Percentiles rank a stretch among this genome's conserved stretches.
These are phyloP conservation scores for Somateria mollissima DNA, from an alignment of 2,797 vertebrate genomes.

Conservation along the genomic window DNA sequence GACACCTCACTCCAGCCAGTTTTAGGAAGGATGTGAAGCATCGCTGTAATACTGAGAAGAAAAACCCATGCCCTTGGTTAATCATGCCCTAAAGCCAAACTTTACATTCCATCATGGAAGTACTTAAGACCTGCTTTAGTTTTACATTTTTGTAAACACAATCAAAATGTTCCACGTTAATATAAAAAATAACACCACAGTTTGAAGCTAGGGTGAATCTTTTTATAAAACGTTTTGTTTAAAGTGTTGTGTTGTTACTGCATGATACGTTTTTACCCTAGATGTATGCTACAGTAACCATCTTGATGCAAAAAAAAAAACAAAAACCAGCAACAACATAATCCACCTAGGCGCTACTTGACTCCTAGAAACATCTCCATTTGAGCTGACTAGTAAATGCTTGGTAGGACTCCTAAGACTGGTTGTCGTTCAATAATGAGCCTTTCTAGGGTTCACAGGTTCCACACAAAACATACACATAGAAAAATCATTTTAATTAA, in stretches of 20 bases:
- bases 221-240: neutral
- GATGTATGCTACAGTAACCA: neutral
- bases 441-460: neutral
- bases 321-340: neutral
- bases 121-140: neutral
- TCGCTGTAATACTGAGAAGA: neutral
- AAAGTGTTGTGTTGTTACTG: neutral
- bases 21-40: constrained; percentile 56
- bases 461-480: neutral
- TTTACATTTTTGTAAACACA: neutral
- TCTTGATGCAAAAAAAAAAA: neutral
- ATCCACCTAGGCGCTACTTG: neutral
- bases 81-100: constrained; percentile 2
- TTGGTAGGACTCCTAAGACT: neutral
- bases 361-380: neutral
- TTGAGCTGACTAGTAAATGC: neutral
- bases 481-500: neutral
- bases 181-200: neutral
- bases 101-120: neutral
- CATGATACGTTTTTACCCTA: neutral
- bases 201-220: neutral
- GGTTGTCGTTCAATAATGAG: neutral
- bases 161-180: neutral
- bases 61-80: neutral
- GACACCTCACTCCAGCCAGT: constrained; percentile 29